These are phyloP conservation scores for Oithona nana DNA, from an alignment of 2,888 invertebrate species.

Conservation along the genomic window DNA sequence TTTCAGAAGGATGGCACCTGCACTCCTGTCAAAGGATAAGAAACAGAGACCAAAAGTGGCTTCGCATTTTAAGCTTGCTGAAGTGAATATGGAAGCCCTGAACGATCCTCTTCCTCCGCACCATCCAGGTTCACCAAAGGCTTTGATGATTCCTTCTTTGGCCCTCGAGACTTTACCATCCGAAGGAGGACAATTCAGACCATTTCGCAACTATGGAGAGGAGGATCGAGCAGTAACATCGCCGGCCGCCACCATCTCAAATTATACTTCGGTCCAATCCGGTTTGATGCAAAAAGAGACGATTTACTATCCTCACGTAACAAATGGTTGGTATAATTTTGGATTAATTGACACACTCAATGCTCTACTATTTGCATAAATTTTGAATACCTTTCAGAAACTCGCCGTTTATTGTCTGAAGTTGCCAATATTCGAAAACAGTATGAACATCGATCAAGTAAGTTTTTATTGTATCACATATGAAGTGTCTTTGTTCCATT, in stretches of 20 bases:
- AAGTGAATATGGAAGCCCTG: neutral
- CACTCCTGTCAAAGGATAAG: too few relatives aligned
- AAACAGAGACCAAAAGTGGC: neutral
- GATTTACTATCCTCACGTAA: neutral
- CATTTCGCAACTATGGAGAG: too few relatives aligned
- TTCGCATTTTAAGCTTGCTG: neutral
- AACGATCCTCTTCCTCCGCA: neutral
- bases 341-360: too few relatives aligned
- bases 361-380: too few relatives aligned
- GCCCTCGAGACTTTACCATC: too few relatives aligned
- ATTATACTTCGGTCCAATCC: too few relatives aligned
- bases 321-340: neutral
- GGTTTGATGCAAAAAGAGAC: too few relatives aligned
- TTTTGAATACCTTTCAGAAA: slow-evolving; percentile 5
- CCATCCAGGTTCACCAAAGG: neutral
- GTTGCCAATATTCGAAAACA: neutral
- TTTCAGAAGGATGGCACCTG: too few relatives aligned
- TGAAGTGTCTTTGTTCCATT: too few relatives aligned
- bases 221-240: too few relatives aligned
- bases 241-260: too few relatives aligned
- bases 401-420: neutral
- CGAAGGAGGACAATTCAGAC: too few relatives aligned
- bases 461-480: neutral
- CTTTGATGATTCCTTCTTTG: neutral
- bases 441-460: neutral